Percentiles rank a stretch among this genome's conserved stretches.
Evolutionary conservation across 2,113 vertebrate species (phyloP).

Genomic region (Microcebus tavaratra): DNA sequence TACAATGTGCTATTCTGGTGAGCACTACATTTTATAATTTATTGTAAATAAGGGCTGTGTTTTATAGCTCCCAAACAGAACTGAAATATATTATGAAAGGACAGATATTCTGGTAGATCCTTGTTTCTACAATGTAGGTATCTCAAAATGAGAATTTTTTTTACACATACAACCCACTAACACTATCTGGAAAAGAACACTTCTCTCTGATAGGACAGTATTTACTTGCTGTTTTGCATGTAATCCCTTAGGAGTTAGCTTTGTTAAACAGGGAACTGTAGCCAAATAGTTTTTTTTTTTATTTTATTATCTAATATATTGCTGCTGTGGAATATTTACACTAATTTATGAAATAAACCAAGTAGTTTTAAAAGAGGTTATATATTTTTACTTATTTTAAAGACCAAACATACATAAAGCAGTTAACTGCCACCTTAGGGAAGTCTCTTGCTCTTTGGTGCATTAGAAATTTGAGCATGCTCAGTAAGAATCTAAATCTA

Average conservation of each 20-base stretch:
- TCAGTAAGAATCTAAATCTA: conserved; percentile 88
- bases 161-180: background rate
- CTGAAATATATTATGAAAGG: conserved; percentile 53
- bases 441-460: conserved; percentile 72
- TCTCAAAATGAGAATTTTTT: conserved; percentile 51
- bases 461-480: conserved; percentile 84
- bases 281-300: conserved; percentile 49
- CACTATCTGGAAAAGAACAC: conserved; percentile 3
- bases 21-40: conserved; percentile 1
- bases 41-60: conserved; percentile 21
- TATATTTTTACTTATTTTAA: conserved; percentile 38
- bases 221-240: conserved; percentile 47
- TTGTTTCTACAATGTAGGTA: conserved; percentile 47
- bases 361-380: conserved; percentile 43
- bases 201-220: conserved; percentile 46
- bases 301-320: conserved; percentile 46
- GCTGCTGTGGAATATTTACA: conserved; percentile 49
- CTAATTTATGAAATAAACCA: conserved; percentile 58
- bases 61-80: conserved; percentile 7
- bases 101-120: background rate
- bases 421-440: conserved; percentile 17
- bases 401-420: conserved; percentile 33
- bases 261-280: conserved; percentile 48
- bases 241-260: conserved; percentile 56
- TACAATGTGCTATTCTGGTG: background rate